Conservation (phyloP, 1,140 invertebrate species). For the Berghia stephanieae region DNA sequence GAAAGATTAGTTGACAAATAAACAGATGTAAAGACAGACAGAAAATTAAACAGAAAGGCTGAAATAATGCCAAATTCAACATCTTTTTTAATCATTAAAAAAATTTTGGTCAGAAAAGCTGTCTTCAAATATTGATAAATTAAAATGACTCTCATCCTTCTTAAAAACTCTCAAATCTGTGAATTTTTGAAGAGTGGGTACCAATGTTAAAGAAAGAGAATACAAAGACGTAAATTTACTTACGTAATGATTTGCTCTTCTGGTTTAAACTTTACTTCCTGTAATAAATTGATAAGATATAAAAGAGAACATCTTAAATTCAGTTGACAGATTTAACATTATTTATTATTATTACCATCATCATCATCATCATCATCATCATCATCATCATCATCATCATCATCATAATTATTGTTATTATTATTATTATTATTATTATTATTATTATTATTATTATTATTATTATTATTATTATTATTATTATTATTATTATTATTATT, state of each 20-base stretch:
- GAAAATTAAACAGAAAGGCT: no score
- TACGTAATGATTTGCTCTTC: slow-evolving; percentile 42
- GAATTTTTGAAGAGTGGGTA: background rate
- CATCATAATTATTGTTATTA: background rate
- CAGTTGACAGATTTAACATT: background rate
- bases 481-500: background rate
- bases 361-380: background rate
- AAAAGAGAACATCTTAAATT: background rate
- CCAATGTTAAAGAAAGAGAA: background rate
- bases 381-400: background rate
- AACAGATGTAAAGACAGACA: no score
- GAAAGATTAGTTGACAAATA: no score
- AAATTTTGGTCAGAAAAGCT: background rate
- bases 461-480: background rate
- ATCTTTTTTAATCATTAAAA: background rate
- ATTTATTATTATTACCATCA: background rate
- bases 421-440: background rate
- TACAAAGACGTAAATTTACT: slow-evolving; percentile 21
- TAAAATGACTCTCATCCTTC: no score
- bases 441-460: background rate
- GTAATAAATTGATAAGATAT: background rate
- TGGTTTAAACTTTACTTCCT: slow-evolving; percentile 39
- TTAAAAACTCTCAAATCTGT: background rate
- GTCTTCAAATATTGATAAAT: no score
- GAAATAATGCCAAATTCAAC: no score